Conservation (phyloP, 1,140 invertebrate species). For the Achroia grisella region DNA sequence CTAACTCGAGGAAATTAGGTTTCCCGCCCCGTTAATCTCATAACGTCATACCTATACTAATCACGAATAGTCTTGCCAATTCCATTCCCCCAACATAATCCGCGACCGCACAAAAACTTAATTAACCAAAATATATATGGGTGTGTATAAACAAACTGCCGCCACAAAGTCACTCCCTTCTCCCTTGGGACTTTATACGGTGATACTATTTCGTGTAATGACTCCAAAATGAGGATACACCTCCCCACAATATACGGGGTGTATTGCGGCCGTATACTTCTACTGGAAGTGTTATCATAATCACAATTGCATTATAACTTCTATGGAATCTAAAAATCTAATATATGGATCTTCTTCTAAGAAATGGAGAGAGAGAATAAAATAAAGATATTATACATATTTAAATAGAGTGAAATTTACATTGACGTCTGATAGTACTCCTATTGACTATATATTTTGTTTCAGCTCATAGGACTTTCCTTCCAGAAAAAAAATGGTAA, state of each 20-base stretch:
- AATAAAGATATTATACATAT: too few species aligned
- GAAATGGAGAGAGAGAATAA: too few species aligned
- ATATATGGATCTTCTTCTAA: too few species aligned
- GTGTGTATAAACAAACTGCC: slow-evolving; percentile 53
- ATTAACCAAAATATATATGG: slow-evolving; percentile 68
- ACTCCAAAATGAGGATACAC: slow-evolving; percentile 68
- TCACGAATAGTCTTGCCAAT: slow-evolving; percentile 20
- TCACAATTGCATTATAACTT: not conserved
- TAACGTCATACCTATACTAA: not conserved
- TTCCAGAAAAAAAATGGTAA: too few species aligned
- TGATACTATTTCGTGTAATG: slow-evolving; percentile 72
- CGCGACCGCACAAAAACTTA: slow-evolving; percentile 62
- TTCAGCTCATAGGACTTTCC: too few species aligned
- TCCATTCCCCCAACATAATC: slow-evolving; percentile 28
- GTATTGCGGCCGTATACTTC: slow-evolving; percentile 4
- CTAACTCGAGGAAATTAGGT: too few species aligned
- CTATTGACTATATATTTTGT: too few species aligned
- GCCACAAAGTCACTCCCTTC: slow-evolving; percentile 46
- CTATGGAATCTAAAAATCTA: not conserved
- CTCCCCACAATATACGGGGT: slow-evolving; percentile 42
- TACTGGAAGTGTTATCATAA: slow-evolving; percentile 9
- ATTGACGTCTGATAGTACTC: too few species aligned
- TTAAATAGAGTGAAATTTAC: too few species aligned
- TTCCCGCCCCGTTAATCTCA: slow-evolving; percentile 4
- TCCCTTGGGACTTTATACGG: slow-evolving; percentile 53